Conservation (phyloP, 2,113 vertebrate genomes). For the Speoplatyrhinus poulsoni region DNA sequence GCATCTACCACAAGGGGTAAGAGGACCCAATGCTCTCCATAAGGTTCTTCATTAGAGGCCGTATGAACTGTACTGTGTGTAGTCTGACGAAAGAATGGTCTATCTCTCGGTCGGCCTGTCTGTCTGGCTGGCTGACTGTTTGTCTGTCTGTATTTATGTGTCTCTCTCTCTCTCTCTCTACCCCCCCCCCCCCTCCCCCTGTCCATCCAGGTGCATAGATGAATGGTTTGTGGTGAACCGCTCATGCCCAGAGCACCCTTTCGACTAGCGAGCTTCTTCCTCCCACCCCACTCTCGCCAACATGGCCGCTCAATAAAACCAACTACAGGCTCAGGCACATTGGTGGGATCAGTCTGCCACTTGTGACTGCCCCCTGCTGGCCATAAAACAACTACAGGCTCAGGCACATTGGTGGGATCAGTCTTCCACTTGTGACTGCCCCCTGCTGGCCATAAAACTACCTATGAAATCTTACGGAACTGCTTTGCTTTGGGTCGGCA, state of each 20-base stretch:
- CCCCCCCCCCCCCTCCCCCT: no score
- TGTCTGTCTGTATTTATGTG: no score
- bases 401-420: slow-evolving; percentile 38
- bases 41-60: background rate
- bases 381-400: slow-evolving; percentile 13
- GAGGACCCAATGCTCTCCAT: slow-evolving; percentile 19
- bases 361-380: slow-evolving; percentile 43
- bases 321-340: slow-evolving; percentile 29
- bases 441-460: slow-evolving; percentile 39
- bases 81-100: no score
- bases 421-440: slow-evolving; percentile 30
- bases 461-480: slow-evolving; percentile 5
- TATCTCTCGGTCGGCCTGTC: no score
- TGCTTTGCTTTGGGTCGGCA: background rate
- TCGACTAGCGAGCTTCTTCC: slow-evolving; percentile 77
- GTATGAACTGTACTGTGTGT: no score
- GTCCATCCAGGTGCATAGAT: slow-evolving; percentile 88
- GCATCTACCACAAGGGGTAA: slow-evolving; percentile 98
- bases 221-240: slow-evolving; percentile 98
- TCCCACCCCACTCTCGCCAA: background rate
- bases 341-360: slow-evolving; percentile 22
- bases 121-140: no score
- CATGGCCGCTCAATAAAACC: slow-evolving; percentile 14
- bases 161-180: background rate
- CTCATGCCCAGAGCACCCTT: slow-evolving; percentile 96